Percentiles rank a stretch among this genome's conserved stretches.
phyloP scores from a whole-genome alignment of 2,888 invertebrate species.

The Lepeophtheirus nordmannii region DNA sequence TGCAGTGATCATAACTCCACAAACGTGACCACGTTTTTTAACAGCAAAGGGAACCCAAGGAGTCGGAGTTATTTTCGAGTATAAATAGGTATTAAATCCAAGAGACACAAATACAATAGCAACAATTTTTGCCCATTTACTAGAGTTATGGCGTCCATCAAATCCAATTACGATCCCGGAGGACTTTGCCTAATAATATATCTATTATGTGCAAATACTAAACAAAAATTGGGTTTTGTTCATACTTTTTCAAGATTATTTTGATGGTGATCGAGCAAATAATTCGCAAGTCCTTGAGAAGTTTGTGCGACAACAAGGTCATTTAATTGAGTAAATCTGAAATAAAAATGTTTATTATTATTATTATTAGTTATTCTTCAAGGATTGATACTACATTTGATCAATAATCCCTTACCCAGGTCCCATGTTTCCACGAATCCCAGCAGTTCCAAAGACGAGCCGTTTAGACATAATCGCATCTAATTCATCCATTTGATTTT shows the following conservation, averaged over 20 bases:
- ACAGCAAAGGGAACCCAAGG: constrained; percentile 84
- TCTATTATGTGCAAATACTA: neutral
- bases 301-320: constrained; percentile 85
- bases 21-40: constrained; percentile 51
- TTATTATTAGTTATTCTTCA: neutral
- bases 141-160: constrained; percentile 67
- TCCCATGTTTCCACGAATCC: constrained; percentile 77
- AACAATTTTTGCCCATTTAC: constrained; percentile 72
- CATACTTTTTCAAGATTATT: constrained; percentile 26
- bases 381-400: neutral
- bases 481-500: constrained; percentile 45
- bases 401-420: constrained; percentile 52
- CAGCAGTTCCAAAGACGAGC: constrained; percentile 79
- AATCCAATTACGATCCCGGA: constrained; percentile 74
- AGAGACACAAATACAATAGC: constrained; percentile 62
- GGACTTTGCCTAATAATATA: constrained; percentile 38
- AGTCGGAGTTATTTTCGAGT: constrained; percentile 65
- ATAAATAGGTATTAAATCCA: constrained; percentile 63
- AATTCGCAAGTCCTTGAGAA: constrained; percentile 40
- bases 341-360: neutral
- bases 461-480: constrained; percentile 49
- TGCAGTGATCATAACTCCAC: constrained; percentile 85
- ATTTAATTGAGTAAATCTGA: constrained; percentile 58
- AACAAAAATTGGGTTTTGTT: neutral
- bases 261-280: constrained; percentile 47